Conservation (phyloP, 2,888 invertebrate genomes). For the Drosophila falleni region DNA sequence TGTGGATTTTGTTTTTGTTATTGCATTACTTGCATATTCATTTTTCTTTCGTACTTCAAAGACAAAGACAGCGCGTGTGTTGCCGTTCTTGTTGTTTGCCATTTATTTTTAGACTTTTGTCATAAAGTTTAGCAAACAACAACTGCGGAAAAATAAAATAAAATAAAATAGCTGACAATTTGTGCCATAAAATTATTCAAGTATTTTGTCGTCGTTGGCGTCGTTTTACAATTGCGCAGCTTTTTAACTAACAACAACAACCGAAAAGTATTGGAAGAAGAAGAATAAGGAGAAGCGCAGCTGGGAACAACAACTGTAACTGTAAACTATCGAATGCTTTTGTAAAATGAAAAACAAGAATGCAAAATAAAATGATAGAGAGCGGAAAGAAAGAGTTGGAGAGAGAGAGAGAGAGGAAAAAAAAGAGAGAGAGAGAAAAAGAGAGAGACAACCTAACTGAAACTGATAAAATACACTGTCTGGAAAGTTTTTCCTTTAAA, state of each 20-base stretch:
- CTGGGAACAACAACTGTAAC: conserved; percentile 15
- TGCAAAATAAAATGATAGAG: neutral
- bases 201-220: conserved; percentile 42
- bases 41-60: conserved; percentile 41
- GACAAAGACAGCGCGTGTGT: conserved; percentile 11
- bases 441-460: neutral
- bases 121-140: conserved; percentile 76
- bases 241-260: conserved; percentile 26
- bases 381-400: neutral
- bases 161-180: conserved; percentile 60
- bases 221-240: conserved; percentile 71
- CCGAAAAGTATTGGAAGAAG: conserved; percentile 4
- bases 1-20: conserved; percentile 4
- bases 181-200: conserved; percentile 65
- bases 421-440: neutral
- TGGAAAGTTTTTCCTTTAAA: neutral
- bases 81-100: conserved; percentile 30
- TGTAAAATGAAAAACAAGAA: neutral
- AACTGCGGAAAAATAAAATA: conserved; percentile 54
- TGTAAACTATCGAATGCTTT: conserved; percentile 13
- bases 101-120: conserved; percentile 76
- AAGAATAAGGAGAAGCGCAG: conserved; percentile 22
- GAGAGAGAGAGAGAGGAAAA: conserved; percentile 1
- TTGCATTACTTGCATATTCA: conserved; percentile 58
- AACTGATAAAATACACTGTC: neutral